Percentiles rank a stretch among this genome's conserved stretches.
Evolutionary conservation across 2,797 vertebrate species (phyloP).

Genomic region (Salarias fasciatus): DNA sequence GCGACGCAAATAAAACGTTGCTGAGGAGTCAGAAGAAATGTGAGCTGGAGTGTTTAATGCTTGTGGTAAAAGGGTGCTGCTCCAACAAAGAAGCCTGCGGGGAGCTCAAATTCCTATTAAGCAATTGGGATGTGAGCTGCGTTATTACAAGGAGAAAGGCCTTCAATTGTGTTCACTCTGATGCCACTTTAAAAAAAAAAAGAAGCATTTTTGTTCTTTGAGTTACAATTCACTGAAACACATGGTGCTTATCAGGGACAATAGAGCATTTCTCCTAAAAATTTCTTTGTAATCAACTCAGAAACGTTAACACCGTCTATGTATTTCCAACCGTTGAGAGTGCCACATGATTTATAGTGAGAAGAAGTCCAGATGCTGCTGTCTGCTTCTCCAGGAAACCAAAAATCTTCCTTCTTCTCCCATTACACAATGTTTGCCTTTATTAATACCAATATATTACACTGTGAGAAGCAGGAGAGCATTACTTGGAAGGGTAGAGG

Average conservation of each 20-base stretch:
- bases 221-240: conserved; percentile 40
- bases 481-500: conserved; percentile 59
- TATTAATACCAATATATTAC: conserved; percentile 86
- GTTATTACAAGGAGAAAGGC: conserved; percentile 43
- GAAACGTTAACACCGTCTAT: conserved; percentile 68
- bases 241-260: conserved; percentile 67
- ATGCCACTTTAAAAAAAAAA: conserved; percentile 57
- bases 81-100: conserved; percentile 68
- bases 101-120: conserved; percentile 71
- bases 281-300: conserved; percentile 77
- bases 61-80: conserved; percentile 62
- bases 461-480: conserved; percentile 55
- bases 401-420: conserved; percentile 66
- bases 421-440: conserved; percentile 77
- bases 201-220: conserved; percentile 45
- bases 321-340: conserved; percentile 66
- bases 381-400: conserved; percentile 74
- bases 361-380: conserved; percentile 68
- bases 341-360: conserved; percentile 79
- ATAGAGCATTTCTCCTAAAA: conserved; percentile 68
- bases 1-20: conserved; percentile 68
- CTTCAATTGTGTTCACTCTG: conserved; percentile 45
- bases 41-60: conserved; percentile 66
- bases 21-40: conserved; percentile 63
- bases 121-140: conserved; percentile 59